Evolutionary conservation across 2,888 invertebrate species (phyloP), one percentile per base, ranked within the genome.

Genomic region (Hypena proboscidalis): DNA sequence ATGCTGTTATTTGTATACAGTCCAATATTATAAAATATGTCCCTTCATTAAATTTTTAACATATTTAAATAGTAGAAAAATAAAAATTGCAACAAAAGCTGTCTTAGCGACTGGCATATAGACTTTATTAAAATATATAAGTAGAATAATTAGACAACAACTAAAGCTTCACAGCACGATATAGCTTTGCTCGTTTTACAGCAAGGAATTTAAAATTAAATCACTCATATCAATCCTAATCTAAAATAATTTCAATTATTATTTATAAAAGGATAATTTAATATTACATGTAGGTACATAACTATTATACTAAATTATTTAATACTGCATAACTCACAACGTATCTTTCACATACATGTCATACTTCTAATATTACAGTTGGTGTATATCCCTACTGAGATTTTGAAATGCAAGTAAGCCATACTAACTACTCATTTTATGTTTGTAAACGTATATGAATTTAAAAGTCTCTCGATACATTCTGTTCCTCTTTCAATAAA

Each of bases 311-410:
- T 44, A 50, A 39, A 32, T 23, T 43, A 46, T 37, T 42, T 48
- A 58, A 58, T 58, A 66, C 63, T 56, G 58, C 35, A 23, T 62
- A 55, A 44, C 48, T 56, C 59, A 65, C 55, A 58, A 51, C 39
- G 31, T 34, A 46, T 55, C n/a, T n/a, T n/a, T 65, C 55, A 58
- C 49, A 50, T 39, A 29, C 10, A 29, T 43, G 29, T 27, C 21
- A 30, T 33, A 10, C 36, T 44, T 26, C 32, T 59, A 63, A n/a
- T n/a, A n/a, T n/a, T n/a, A n/a, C n/a, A n/a, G n/a, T n/a, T n/a
- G n/a, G n/a, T n/a, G n/a, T n/a, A n/a, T n/a, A n/a, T n/a, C n/a
- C n/a, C 10, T 21, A 5, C 14, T 34, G 11, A 2, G 19, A 13
- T 43, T 20, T 51, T 22, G 8, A 2, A 35, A 31, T 44, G 43